Evolutionary conservation across 2,888 invertebrate genomes (phyloP), one percentile per base, ranked within the genome.

Genomic region (Alloscopus bannaensis): DNA sequence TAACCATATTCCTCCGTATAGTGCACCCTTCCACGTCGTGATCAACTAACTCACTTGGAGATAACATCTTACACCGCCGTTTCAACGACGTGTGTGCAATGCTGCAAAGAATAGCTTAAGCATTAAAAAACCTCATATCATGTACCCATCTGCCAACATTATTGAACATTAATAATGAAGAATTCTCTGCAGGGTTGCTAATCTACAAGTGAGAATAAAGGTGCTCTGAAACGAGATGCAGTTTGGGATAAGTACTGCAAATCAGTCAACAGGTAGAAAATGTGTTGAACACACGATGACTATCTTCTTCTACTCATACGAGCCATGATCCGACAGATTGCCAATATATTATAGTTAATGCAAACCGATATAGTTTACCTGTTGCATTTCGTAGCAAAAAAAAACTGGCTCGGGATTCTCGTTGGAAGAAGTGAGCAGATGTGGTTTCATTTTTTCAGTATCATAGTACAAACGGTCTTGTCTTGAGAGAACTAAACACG

Each of bases 391-490:
- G 22, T 11, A 55, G 22, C 28, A 42, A 22, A 59, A 20, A 31
- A 75, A 62, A 76, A 76, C 75, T 75, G 66, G 75, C 66, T 75
- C 66, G 59, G 50, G 50, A 64, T 59, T 6, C 36, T 8, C n/a
- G n/a, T n/a, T n/a, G n/a, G n/a, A n/a, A n/a, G n/a, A n/a, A n/a
- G n/a, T n/a, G n/a, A n/a, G n/a, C n/a, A n/a, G n/a, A n/a, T n/a
- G n/a, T n/a, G n/a, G n/a, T n/a, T n/a, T n/a, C n/a, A n/a, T n/a
- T n/a, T n/a, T n/a, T n/a, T n/a, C n/a, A n/a, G n/a, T n/a, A n/a
- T n/a, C n/a, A n/a, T n/a, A n/a, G n/a, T n/a, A n/a, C n/a, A n/a
- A n/a, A n/a, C n/a, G n/a, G n/a, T n/a, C n/a, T n/a, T n/a, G n/a
- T n/a, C n/a, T n/a, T n/a, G n/a, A n/a, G n/a, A n/a, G n/a, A n/a